Evolutionary conservation across 2,797 vertebrate species (phyloP).

Genomic region (Picus viridis): DNA sequence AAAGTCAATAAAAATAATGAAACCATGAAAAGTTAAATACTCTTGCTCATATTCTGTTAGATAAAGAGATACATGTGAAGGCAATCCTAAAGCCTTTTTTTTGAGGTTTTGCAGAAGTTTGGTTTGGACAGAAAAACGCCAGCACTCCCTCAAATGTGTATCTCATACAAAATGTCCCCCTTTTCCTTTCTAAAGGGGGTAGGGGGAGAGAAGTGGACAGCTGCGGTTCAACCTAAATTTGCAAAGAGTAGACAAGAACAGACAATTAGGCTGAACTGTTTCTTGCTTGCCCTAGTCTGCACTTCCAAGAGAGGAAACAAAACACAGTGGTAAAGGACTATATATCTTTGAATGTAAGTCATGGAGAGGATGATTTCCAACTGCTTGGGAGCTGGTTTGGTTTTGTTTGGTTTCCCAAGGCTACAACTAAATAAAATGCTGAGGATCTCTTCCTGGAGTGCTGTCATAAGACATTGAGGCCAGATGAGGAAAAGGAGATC

Average conservation of each 20-base stretch:
- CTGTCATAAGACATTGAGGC: not conserved
- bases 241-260: not conserved
- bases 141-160: not conserved
- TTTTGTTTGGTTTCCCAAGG: not conserved
- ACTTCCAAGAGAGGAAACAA: not conserved
- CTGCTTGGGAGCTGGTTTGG: not conserved
- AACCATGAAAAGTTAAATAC: constrained; percentile 32
- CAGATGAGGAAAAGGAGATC: not conserved
- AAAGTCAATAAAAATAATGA: constrained; percentile 55
- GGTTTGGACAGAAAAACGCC: not conserved
- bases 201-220: not conserved
- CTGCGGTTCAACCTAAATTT: not conserved
- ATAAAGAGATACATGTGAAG: not conserved
- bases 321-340: not conserved
- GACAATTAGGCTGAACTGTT: not conserved
- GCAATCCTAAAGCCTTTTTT: not conserved
- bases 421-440: not conserved
- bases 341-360: not conserved
- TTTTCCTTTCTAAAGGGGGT: not conserved
- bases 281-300: not conserved
- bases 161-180: not conserved
- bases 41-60: not conserved
- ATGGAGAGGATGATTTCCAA: not conserved
- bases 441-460: not conserved
- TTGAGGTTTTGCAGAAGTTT: not conserved